A percentile compares a stretch with the other conserved stretches of the same genome.
Conservation (phyloP, 2,797 vertebrate species). For the Perodicticus potto region DNA sequence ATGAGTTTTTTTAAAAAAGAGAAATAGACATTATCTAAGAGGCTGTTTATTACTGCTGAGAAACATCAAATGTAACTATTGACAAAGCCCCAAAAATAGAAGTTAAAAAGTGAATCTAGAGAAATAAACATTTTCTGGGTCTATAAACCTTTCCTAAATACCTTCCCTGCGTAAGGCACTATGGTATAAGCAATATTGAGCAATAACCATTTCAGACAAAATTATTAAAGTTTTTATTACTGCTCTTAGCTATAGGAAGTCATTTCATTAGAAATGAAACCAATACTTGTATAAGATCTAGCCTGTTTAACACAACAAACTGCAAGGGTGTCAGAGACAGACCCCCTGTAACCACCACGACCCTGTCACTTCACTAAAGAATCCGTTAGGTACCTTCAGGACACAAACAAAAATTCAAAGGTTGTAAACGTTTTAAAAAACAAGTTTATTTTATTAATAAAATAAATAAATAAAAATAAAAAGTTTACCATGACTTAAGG, state of each 20-base stretch:
- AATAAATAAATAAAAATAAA: not conserved
- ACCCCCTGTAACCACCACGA: not conserved
- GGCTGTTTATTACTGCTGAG: not conserved
- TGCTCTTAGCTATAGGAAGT: not conserved
- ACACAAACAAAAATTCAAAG: not conserved
- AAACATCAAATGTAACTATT: conserved; percentile 37
- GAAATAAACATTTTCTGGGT: conserved; percentile 6
- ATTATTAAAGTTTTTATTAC: not conserved
- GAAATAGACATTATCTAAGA: not conserved
- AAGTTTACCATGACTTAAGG: not conserved
- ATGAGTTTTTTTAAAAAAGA: conserved; percentile 28
- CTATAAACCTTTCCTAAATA: not conserved
- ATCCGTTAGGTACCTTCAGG: not conserved
- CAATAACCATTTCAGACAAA: not conserved
- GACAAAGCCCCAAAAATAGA: not conserved
- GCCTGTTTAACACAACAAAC: not conserved
- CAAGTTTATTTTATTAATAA: not conserved
- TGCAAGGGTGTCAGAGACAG: not conserved
- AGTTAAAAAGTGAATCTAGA: not conserved
- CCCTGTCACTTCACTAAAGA: not conserved
- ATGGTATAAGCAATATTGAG: not conserved
- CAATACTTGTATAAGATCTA: not conserved
- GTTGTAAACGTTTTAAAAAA: not conserved
- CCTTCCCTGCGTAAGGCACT: not conserved
- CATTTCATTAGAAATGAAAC: not conserved